Evolutionary conservation across 1,140 invertebrate species (phyloP), one percentile per base, ranked within the genome.

Genomic region (Halyomorpha halys): DNA sequence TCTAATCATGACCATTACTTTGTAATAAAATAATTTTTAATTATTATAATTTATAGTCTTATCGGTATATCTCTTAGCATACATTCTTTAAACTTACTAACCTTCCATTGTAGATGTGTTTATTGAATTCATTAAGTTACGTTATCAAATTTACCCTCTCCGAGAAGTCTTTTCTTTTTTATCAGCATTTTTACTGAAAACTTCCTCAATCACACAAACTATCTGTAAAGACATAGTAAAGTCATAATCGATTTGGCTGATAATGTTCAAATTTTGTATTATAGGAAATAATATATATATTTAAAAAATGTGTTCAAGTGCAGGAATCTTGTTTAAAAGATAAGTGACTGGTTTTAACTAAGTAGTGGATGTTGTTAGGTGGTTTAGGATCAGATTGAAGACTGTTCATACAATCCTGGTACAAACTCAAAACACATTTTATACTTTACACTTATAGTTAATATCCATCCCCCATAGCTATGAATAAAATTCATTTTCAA

Each of bases 361-460:
- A 61, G 64, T 65, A 65, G 64, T 65, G 65, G 47, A 62, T 61
- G 59, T 60, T 51, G 44, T 45, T 66, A 66, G 65, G 19, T 66
- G 65, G 65, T 30, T 44, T 66, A 62, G 64, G 65, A 66, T 66
- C 61, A 54, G 65, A 66, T 54, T 66, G 65, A 66, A 66, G 65
- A 66, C 65, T 66, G 65, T 66, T 62, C 56, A 61, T 61, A 65
- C 18, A 65, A 56, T 65, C 53, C 61, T 66, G 65, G 65, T 66
- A 66, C 65, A 66, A 66, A 66, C 34, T 44, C 65, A 66, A 27
- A 51, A 27, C 59, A 66, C 30, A 59, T 65, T 66, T 66, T 66
- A 66, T 66, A 66, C 65, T 53, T 30, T 62, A 56, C 45, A 59
- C 49, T 62, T 62, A 59, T 62, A 18, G n/a, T 62, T 60, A 39